Conservation (phyloP, 2,888 invertebrate species). For the Stenoptilia bipunctidactyla region DNA sequence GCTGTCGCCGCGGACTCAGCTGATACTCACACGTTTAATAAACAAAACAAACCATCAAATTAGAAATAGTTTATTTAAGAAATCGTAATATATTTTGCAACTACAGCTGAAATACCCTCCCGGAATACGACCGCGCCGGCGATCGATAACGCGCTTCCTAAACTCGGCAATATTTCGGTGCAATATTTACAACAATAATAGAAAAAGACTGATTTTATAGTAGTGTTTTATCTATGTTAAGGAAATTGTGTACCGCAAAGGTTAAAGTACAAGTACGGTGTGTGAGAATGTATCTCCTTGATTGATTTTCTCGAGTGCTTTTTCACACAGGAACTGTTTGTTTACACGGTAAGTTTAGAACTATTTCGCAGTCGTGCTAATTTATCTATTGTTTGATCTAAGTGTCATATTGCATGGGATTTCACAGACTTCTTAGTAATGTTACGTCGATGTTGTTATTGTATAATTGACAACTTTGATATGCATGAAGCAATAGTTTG, state of each 20-base stretch:
- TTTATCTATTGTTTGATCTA: neutral
- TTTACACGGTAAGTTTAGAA: conserved; percentile 33
- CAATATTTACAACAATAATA: conserved; percentile 45
- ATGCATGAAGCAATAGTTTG: no score
- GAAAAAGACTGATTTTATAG: conserved; percentile 21
- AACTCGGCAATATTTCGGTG: conserved; percentile 44
- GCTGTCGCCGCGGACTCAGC: conserved; percentile 33
- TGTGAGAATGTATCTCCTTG: conserved; percentile 52
- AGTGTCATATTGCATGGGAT: neutral
- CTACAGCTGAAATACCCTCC: conserved; percentile 13
- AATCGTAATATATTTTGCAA: no score
- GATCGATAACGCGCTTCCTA: conserved; percentile 47
- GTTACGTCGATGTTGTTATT: neutral
- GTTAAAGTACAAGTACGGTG: conserved; percentile 40
- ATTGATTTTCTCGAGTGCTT: conserved; percentile 37
- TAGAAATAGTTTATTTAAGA: conserved; percentile 5
- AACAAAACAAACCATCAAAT: conserved; percentile 37
- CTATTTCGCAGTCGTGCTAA: conserved; percentile 13
- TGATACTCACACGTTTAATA: conserved; percentile 40
- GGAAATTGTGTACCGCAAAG: conserved; percentile 26
- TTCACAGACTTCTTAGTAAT: neutral
- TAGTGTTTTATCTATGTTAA: conserved; percentile 20
- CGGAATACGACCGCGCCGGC: conserved; percentile 28
- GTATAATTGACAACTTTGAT: no score
- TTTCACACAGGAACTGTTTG: conserved; percentile 30